Evolutionary conservation across 2,113 vertebrate species (phyloP).

Genomic region (Pao palembangensis): DNA sequence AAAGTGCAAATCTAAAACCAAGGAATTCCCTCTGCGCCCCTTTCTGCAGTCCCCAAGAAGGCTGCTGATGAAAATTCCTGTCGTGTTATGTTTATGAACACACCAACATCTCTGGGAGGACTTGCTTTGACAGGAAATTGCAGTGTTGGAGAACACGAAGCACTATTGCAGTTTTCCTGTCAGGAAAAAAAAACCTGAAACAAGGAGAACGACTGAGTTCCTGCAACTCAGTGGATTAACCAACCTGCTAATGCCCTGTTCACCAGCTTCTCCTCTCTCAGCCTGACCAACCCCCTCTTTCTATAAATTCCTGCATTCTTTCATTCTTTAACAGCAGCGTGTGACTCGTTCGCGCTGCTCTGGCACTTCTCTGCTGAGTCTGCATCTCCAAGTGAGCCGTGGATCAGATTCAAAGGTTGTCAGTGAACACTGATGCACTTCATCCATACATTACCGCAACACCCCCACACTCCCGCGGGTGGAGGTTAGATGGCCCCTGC

Average conservation of each 20-base stretch:
- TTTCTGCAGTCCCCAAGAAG: constrained; percentile 8
- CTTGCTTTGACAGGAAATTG: no score
- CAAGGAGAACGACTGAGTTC: constrained; percentile 1
- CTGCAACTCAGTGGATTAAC: constrained; percentile 57
- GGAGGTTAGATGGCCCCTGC: not conserved
- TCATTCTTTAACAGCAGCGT: constrained; percentile 58
- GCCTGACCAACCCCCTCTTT: constrained; percentile 25
- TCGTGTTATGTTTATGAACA: not conserved
- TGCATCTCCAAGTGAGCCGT: constrained; percentile 10
- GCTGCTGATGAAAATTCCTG: not conserved
- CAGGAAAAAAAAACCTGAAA: not conserved
- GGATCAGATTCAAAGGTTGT: constrained; percentile 2
- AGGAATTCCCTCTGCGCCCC: no score
- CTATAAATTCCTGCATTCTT: constrained; percentile 70
- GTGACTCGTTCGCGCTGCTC: constrained; percentile 44
- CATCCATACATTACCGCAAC: no score
- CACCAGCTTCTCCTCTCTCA: constrained; percentile 33
- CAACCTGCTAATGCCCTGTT: constrained; percentile 44
- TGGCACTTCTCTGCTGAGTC: constrained; percentile 29
- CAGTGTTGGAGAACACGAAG: not conserved
- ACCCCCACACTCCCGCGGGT: not conserved
- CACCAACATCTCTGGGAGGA: not conserved
- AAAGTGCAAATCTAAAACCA: no score
- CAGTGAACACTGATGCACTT: constrained; percentile 3
- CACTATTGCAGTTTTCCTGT: not conserved